Base-by-base conservation (phyloP, 37 sponge, comb jelly and placozoan species). In the Geodia barretti region DNA sequence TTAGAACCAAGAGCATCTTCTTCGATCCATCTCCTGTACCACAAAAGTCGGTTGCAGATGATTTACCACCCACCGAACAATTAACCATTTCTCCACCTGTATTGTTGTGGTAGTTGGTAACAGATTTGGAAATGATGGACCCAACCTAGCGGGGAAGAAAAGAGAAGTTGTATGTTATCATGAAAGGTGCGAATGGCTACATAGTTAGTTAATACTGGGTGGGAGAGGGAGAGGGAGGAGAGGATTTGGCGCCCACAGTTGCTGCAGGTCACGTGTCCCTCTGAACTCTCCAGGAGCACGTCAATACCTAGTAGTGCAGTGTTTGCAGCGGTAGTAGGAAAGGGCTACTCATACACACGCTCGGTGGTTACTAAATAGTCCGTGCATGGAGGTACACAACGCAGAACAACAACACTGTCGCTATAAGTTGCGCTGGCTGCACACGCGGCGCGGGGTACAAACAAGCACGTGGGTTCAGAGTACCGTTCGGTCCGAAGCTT, bases 401-500 rank as follows among this genome's bases (percentile, higher is more conserved):
- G n/a, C n/a, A n/a, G n/a, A n/a, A n/a, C n/a, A n/a, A n/a, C n/a
- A n/a, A n/a, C n/a, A n/a, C n/a, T n/a, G n/a, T n/a, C n/a, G n/a
- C n/a, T n/a, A n/a, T n/a, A n/a, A n/a, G n/a, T n/a, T n/a, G n/a
- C n/a, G n/a, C n/a, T n/a, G n/a, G n/a, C n/a, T n/a, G n/a, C n/a
- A n/a, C n/a, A n/a, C n/a, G n/a, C n/a, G n/a, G n/a, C n/a, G n/a
- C n/a, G n/a, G n/a, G n/a, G n/a, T n/a, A n/a, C n/a, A n/a, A n/a
- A n/a, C n/a, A n/a, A n/a, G n/a, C n/a, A n/a, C n/a, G n/a, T n/a
- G n/a, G n/a, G n/a, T n/a, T n/a, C n/a, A n/a, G 35, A 9, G 26
- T 65, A 83, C 83, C 83, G 25, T 64, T 63, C 17, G 83, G 83
- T 35, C 83, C 83, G 34, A 73, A 74, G 70, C 83, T 39, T 0